phyloP scores from a whole-genome alignment of 1,140 invertebrate genomes.

The Venustaconcha ellipsiformis region DNA sequence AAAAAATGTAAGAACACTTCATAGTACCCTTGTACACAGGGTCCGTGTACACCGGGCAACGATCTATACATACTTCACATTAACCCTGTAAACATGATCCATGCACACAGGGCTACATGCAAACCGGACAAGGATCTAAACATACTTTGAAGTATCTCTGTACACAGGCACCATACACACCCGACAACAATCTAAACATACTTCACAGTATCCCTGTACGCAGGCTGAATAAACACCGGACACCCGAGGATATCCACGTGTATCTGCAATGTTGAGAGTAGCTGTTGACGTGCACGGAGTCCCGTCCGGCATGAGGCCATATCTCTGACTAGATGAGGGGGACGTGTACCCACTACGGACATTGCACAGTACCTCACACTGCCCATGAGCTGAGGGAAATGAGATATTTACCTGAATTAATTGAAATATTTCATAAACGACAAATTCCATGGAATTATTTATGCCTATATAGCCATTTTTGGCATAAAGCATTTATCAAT shows the following conservation, averaged over 20 bases:
- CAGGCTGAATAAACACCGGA: constrained; percentile 16
- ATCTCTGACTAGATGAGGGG: neutral
- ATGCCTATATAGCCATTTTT: too few relatives aligned
- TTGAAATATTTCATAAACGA: too few relatives aligned
- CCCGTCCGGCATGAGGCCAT: constrained; percentile 28
- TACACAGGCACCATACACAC: too few relatives aligned
- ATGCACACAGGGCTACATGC: neutral
- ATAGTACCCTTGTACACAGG: too few relatives aligned
- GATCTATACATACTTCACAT: constrained; percentile 16
- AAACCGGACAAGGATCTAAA: too few relatives aligned
- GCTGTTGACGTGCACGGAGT: constrained; percentile 7
- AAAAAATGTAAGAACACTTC: too few relatives aligned
- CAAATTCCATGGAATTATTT: too few relatives aligned
- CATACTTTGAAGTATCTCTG: too few relatives aligned
- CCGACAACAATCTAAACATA: constrained; percentile 1
- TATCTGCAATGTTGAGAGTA: constrained; percentile 5
- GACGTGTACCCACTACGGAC: neutral
- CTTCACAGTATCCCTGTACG: constrained; percentile 26
- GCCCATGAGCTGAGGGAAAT: constrained; percentile 14
- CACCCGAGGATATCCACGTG: constrained; percentile 6
- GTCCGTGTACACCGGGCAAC: neutral
- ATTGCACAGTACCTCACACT: constrained; percentile 27
- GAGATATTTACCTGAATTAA: neutral
- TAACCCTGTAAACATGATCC: constrained; percentile 20
- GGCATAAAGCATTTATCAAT: too few relatives aligned